Evolutionary conservation across 2,797 vertebrate genomes (phyloP).

Genomic region (Margarornis squamiger): DNA sequence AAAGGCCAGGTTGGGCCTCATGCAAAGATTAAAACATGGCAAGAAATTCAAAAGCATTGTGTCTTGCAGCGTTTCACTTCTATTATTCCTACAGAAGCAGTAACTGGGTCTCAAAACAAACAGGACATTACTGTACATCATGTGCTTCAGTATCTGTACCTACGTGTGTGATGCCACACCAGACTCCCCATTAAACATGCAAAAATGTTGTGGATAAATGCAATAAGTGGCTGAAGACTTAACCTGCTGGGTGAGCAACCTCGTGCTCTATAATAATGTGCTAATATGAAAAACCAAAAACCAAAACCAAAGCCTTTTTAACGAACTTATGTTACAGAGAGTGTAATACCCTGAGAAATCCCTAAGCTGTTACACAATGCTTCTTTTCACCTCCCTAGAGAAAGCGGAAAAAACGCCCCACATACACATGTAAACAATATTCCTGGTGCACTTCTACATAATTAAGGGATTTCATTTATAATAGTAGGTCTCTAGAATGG

Average conservation of each 20-base stretch:
- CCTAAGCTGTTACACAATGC: not conserved
- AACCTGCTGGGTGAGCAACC: not conserved
- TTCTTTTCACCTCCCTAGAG: not conserved
- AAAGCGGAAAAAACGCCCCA: not conserved
- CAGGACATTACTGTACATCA: not conserved
- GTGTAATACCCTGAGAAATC: slow-evolving; percentile 17
- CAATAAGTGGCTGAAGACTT: not conserved
- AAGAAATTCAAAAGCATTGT: not conserved
- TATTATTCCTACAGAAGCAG: not conserved
- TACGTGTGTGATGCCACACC: not conserved
- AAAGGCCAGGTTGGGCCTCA: not conserved
- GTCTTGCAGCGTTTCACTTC: not conserved
- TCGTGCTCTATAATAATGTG: not conserved
- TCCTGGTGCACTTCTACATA: not conserved
- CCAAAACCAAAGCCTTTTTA: not conserved
- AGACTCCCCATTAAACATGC: not conserved
- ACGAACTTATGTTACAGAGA: not conserved
- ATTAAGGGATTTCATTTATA: not conserved
- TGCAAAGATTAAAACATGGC: not conserved
- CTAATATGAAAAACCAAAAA: not conserved
- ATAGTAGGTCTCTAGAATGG: not conserved
- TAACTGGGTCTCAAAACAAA: not conserved
- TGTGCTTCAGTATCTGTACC: not conserved
- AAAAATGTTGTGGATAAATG: not conserved
- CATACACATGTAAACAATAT: not conserved